These are phyloP conservation scores for Nephrotoma appendiculata DNA, from an alignment of 2,888 invertebrate species.

Conservation along the genomic window DNA sequence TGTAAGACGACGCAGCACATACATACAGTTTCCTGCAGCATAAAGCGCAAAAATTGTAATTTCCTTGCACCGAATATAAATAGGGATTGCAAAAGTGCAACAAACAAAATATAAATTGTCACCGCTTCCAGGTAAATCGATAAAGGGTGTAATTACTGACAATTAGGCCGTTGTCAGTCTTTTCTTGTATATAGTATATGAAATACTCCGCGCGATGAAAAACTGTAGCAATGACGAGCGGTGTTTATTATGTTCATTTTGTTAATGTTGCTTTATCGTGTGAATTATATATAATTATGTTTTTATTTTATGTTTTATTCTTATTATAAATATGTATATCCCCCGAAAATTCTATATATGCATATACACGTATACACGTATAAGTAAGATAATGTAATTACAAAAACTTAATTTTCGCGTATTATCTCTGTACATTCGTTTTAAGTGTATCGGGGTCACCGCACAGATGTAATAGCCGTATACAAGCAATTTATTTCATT, in stretches of 20 bases:
- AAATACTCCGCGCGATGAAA: not conserved
- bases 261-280: not conserved
- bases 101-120: not conserved
- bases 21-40: not conserved
- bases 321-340: not conserved
- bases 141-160: slow-evolving; percentile 2
- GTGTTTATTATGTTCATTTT: not conserved
- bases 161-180: slow-evolving; percentile 1
- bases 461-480: not conserved
- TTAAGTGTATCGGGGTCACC: not conserved
- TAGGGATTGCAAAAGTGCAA: not conserved
- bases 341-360: not conserved
- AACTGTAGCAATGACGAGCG: not conserved
- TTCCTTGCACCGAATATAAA: not conserved
- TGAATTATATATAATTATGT: not conserved
- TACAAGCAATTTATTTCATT: not conserved
- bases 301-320: not conserved
- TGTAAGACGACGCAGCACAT: not conserved
- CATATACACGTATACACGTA: too few relatives aligned
- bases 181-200: not conserved
- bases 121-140: slow-evolving; percentile 2
- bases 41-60: not conserved
- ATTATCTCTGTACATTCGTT: not conserved
- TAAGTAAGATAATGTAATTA: not conserved
- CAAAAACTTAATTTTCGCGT: not conserved